Evolutionary conservation across 2,113 vertebrate species (phyloP), one percentile per base, ranked within the genome.

Genomic region (Platycercus adscitus): DNA sequence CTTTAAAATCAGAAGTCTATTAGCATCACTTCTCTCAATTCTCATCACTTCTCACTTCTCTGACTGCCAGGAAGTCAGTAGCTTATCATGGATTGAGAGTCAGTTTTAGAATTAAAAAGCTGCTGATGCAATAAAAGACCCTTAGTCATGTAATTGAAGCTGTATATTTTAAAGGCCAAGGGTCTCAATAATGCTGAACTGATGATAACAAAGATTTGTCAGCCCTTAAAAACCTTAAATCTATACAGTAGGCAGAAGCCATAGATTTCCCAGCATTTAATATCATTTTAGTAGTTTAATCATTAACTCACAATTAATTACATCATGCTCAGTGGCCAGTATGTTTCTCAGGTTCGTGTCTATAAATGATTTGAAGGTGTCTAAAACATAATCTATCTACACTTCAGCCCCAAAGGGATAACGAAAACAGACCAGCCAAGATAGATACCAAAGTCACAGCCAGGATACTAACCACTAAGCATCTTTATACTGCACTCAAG

Each of bases 121-220:
- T 70, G 46, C 56, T 89, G 70, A 85, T 81, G 65, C 25, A 81
- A 81, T 75, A 47, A 47, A 82, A 84, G 68, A 81, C 29, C 0
- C 0, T 70, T 85, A 94, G 13, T 89, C 63, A 68, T 7, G 10
- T 85, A 90, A 93, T 6, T 79, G 66, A 90, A 82, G 35, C 17
- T 71, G 70, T 55, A 13, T 76, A 88, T 90, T 85, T 94, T 95
- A 95, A 96, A 96, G 75, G 61, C 43, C 79, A 82, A 75, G 61
- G 39, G 37, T 35, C 91, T 91, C 56, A 75, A 26, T 89, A 90
- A 79, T 10, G 17, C 52, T 90, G 82, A 95, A 85, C 15, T 46
- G 88, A 79, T 1, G 5, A 66, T 44, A 89, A 63, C 31, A 63
- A 88, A 75, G 75, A 79, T 85, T 85, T 81, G n/a, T 50, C 64